A percentile compares a stretch with the other conserved stretches of the same genome.
Evolutionary conservation across 1,140 invertebrate genomes (phyloP).

Genomic region (Temnothorax longispinosus): DNA sequence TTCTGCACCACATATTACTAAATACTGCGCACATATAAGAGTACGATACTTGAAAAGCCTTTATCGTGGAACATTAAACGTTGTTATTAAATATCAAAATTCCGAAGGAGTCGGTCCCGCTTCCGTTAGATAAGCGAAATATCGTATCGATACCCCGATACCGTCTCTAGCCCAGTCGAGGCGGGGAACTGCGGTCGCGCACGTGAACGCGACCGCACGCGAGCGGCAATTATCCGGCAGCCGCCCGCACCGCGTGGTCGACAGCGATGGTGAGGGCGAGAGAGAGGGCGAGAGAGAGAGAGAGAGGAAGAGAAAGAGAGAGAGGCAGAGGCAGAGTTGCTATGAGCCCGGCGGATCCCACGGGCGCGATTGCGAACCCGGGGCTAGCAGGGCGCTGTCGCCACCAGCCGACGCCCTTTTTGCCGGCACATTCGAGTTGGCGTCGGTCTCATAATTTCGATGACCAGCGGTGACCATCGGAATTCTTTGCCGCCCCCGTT

Average conservation of each 20-base stretch:
- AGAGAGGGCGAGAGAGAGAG: neutral
- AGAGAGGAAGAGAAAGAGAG: neutral
- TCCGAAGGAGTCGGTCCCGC: neutral
- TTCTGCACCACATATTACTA: neutral
- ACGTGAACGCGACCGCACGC: conserved; percentile 66
- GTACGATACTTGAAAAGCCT: neutral
- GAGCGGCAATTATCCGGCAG: conserved; percentile 67
- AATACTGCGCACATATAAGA: neutral
- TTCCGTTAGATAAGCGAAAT: conserved; percentile 23
- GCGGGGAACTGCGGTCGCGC: conserved; percentile 51
- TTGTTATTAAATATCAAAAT: conserved; percentile 23
- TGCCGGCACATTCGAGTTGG: conserved; percentile 59
- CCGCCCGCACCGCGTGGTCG: conserved; percentile 58
- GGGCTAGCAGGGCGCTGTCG: conserved; percentile 65
- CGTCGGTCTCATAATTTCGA: conserved; percentile 55
- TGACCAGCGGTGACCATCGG: neutral
- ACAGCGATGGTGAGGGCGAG: conserved; percentile 36
- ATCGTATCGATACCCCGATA: conserved; percentile 32
- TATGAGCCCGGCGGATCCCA: conserved; percentile 63
- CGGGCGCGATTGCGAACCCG: conserved; percentile 64
- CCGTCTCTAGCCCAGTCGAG: neutral
- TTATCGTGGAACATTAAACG: neutral
- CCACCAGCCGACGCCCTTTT: conserved; percentile 68
- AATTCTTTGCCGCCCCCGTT: neutral
- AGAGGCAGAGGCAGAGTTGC: conserved; percentile 48